phyloP scores from a whole-genome alignment of 2,888 invertebrate genomes.

The Chirona hameri region DNA sequence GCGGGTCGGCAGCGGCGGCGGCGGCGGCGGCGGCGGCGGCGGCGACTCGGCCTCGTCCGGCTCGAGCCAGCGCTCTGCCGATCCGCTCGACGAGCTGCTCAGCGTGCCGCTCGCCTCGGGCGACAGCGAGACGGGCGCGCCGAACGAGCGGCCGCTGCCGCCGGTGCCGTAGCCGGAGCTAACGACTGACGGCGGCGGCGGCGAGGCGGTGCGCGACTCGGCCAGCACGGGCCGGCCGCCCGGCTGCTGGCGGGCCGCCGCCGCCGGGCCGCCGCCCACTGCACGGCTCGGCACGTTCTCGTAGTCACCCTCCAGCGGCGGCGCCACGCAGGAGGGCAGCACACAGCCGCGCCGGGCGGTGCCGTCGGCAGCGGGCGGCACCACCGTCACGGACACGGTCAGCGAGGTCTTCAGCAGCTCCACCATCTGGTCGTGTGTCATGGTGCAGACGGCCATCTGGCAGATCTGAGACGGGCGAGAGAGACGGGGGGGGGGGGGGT shows the following conservation, averaged over 20 bases:
- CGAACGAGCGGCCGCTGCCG: slow-evolving; percentile 52
- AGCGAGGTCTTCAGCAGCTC: slow-evolving; percentile 84
- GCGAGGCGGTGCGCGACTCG: neutral
- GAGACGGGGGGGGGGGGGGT: too few species aligned
- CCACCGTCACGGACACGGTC: slow-evolving; percentile 76
- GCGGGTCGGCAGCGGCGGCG: slow-evolving; percentile 13
- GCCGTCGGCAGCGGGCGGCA: slow-evolving; percentile 56
- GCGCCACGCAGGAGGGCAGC: neutral
- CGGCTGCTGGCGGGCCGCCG: neutral
- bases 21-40: slow-evolving; percentile 25
- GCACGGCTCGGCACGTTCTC: slow-evolving; percentile 59
- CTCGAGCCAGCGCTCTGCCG: slow-evolving; percentile 13
- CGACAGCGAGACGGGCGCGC: neutral
- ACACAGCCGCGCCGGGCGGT: neutral
- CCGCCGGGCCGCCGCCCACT: neutral
- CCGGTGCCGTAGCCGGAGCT: slow-evolving; percentile 83
- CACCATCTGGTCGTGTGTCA: slow-evolving; percentile 88
- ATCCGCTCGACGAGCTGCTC: slow-evolving; percentile 25
- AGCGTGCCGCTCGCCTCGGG: slow-evolving; percentile 7
- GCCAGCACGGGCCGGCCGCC: neutral
- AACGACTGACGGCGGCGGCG: slow-evolving; percentile 71
- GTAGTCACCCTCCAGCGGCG: slow-evolving; percentile 58
- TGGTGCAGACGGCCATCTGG: slow-evolving; percentile 80
- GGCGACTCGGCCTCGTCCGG: slow-evolving; percentile 8
- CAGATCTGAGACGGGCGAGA: slow-evolving; percentile 58